Percentiles rank a stretch among this genome's conserved stretches.
phyloP scores from a whole-genome alignment of 2,888 invertebrate genomes.

The Aspidiotus rigidus region DNA sequence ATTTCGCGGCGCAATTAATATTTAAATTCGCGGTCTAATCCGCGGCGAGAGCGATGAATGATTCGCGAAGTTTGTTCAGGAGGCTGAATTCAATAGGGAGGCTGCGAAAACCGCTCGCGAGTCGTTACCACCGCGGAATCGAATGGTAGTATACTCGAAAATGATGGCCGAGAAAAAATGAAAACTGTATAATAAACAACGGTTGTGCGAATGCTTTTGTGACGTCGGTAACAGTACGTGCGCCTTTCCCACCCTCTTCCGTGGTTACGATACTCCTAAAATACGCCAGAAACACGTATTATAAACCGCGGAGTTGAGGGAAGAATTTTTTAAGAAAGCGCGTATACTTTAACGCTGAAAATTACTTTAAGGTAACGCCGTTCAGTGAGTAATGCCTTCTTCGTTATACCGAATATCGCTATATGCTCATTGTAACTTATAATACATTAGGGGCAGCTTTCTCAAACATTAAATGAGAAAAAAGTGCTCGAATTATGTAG shows the following conservation, averaged over 20 bases:
- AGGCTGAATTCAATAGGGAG: no score
- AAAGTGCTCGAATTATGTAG: not conserved
- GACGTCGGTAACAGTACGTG: no score
- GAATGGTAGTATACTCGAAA: no score
- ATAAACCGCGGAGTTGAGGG: not conserved
- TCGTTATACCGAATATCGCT: not conserved
- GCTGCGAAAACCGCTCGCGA: no score
- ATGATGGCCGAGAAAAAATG: no score
- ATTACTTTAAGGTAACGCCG: not conserved
- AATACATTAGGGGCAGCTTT: not conserved
- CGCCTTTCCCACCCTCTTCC: no score
- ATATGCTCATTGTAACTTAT: not conserved
- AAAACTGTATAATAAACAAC: no score
- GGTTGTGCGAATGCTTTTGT: no score
- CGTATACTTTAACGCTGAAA: not conserved
- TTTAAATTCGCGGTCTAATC: slow-evolving; percentile 1
- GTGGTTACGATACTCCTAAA: no score
- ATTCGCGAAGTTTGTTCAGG: not conserved
- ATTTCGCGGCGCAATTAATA: slow-evolving; percentile 4
- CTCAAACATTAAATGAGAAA: not conserved
- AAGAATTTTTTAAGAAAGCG: not conserved
- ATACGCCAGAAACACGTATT: no score
- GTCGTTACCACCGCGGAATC: no score
- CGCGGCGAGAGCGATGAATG: not conserved
- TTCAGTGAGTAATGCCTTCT: not conserved